Conservation (phyloP, 2,888 invertebrate species). For the Gastrophysa polygoni region DNA sequence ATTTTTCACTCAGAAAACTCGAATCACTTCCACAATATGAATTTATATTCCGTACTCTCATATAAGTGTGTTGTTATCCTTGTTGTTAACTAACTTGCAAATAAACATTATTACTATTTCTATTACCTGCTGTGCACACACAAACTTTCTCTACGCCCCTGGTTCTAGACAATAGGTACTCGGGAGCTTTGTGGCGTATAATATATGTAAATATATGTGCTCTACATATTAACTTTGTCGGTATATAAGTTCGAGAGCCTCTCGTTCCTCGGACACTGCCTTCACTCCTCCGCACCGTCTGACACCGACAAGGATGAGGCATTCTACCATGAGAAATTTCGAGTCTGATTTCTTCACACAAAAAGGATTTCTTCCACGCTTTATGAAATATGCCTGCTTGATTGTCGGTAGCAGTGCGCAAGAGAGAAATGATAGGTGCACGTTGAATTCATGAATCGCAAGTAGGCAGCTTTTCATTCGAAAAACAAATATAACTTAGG, state of each 20-base stretch:
- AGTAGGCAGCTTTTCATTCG: slow-evolving; percentile 14
- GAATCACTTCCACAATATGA: too few species aligned
- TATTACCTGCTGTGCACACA: too few species aligned
- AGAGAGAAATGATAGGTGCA: slow-evolving; percentile 17
- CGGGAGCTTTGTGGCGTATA: slow-evolving; percentile 44
- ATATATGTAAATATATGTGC: slow-evolving; percentile 58
- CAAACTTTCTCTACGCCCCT: slow-evolving; percentile 16
- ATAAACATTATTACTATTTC: too few species aligned
- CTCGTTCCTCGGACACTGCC: slow-evolving; percentile 38
- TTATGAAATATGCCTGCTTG: slow-evolving; percentile 17
- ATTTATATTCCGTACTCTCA: too few species aligned
- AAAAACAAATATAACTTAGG: slow-evolving; percentile 16
- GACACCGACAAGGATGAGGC: slow-evolving; percentile 34
- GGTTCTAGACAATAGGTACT: slow-evolving; percentile 24
- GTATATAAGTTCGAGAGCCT: slow-evolving; percentile 49
- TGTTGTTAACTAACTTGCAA: too few species aligned
- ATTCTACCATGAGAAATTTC: slow-evolving; percentile 35
- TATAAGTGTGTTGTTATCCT: too few species aligned
- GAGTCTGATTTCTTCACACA: slow-evolving; percentile 23
- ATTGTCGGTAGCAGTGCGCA: slow-evolving; percentile 19
- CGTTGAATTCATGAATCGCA: slow-evolving; percentile 15
- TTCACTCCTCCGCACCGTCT: slow-evolving; percentile 40
- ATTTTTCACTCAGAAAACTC: too few species aligned
- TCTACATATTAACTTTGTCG: slow-evolving; percentile 58
- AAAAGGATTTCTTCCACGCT: slow-evolving; percentile 21